Evolutionary conservation across 2,113 vertebrate genomes (phyloP), one percentile per base, ranked within the genome.

Genomic region (Malurus alboscapulatus): DNA sequence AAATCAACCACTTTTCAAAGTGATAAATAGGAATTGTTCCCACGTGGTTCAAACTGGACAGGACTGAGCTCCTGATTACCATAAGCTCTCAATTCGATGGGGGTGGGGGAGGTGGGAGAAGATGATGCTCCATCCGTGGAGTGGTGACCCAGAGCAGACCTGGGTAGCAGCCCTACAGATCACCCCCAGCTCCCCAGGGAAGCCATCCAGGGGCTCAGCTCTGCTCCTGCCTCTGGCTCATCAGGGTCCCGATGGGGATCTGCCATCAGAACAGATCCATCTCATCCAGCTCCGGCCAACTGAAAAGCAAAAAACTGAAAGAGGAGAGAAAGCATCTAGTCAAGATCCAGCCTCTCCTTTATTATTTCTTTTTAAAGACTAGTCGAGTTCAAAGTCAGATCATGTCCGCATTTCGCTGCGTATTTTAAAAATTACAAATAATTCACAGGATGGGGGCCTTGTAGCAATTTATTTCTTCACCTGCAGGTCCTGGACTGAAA

Each of bases 21-120:
- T 88, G 94, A 96, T 87, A 87, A 94, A 95, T 72, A 93, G 80
- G 62, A 88, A 81, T 89, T 92, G 85, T 26, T 96, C 94, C 92
- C 79, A 82, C 21, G 2, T 88, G 91, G 84, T 36, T 73, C 34
- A 20, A 72, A 75, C 45, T 61, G 83, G 80, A 87, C 13, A 2
- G 53, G 84, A 86, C 53, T 1, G 2, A 51, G 44, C 27, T 88
- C 51, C 76, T 10, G 1, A 95, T 92, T 87, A 95, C 62, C 74
- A 82, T 66, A 88, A 94, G 7, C 40, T 61, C 45, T 93, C 71
- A 27, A 2, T 65, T 86, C 0, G 0, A 47, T 32, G 45, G 44
- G 57, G 53, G 61, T 11, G 30, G 68, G 81, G 17, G 14, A 76
- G 84, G 48, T n/a, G 30, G 61, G 65, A 69, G 67, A 83, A 59